A percentile compares a stretch with the other conserved stretches of the same genome.
These are phyloP conservation scores for Actinopyga echinites DNA, from an alignment of 53 echinoderm and acorn worm species.

Conservation along the genomic window DNA sequence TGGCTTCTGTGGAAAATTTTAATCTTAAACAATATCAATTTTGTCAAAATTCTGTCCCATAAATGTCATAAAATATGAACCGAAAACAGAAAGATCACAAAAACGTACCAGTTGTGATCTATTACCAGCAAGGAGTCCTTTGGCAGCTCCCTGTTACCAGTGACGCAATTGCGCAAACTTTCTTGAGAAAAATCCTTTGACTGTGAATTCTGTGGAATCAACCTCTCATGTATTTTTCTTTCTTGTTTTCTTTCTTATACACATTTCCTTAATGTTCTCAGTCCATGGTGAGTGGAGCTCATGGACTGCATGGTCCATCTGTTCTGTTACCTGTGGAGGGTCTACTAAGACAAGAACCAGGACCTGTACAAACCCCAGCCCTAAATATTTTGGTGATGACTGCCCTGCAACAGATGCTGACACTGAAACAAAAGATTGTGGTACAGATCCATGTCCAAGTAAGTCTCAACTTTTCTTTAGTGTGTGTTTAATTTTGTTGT, in stretches of 20 bases:
- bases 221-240: not conserved
- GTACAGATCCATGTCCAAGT: constrained; percentile 74
- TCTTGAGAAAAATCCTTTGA: too few species aligned
- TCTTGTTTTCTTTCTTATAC: not conserved
- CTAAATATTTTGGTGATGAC: constrained; percentile 56
- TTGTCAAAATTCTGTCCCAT: too few species aligned
- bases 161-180: too few species aligned
- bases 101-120: too few species aligned
- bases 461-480: not conserved
- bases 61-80: too few species aligned
- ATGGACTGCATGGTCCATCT: constrained; percentile 68
- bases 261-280: not conserved
- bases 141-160: too few species aligned
- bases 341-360: constrained; percentile 60
- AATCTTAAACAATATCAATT: too few species aligned
- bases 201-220: too few species aligned
- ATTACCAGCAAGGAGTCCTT: too few species aligned
- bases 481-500: not conserved
- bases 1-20: too few species aligned
- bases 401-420: constrained; percentile 60
- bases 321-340: constrained; percentile 72
- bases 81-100: too few species aligned
- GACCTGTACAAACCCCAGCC: constrained; percentile 61
- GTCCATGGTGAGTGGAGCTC: constrained; percentile 63
- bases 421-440: constrained; percentile 52